A percentile compares a stretch with the other conserved stretches of the same genome.
phyloP scores from a whole-genome alignment of 2,888 invertebrate genomes.

The Geotrupes spiniger region DNA sequence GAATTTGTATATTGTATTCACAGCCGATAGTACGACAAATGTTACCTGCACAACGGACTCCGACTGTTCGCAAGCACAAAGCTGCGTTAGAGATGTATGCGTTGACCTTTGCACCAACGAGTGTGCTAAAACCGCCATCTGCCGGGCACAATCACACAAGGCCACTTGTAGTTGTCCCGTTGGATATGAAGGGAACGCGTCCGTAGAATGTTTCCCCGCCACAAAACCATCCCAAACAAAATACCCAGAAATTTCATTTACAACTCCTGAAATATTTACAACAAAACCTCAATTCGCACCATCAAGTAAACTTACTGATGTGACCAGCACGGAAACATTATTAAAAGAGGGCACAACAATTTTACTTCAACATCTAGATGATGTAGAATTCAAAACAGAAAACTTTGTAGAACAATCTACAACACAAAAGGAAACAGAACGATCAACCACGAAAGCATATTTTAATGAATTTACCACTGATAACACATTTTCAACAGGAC shows the following conservation, averaged over 20 bases:
- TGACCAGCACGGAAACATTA: conserved; percentile 8
- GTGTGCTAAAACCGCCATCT: conserved; percentile 52
- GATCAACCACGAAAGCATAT: too few species aligned
- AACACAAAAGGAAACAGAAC: too few species aligned
- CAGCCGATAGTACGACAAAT: conserved; percentile 50
- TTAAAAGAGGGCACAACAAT: not conserved
- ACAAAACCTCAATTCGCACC: too few species aligned
- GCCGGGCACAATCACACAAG: conserved; percentile 53
- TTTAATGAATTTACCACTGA: too few species aligned
- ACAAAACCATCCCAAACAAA: conserved; percentile 11
- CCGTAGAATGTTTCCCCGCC: conserved; percentile 48
- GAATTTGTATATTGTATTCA: conserved; percentile 44
- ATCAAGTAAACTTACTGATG: conserved; percentile 10
- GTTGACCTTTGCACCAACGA: conserved; percentile 54
- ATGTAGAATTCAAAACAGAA: too few species aligned
- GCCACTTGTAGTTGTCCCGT: conserved; percentile 50
- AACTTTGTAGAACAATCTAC: too few species aligned
- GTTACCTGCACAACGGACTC: conserved; percentile 52
- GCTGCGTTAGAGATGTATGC: conserved; percentile 55
- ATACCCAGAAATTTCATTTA: conserved; percentile 10
- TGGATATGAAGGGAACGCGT: conserved; percentile 56
- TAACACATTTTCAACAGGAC: too few species aligned
- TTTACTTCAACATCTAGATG: not conserved
- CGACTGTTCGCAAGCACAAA: conserved; percentile 54
- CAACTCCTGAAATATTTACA: conserved; percentile 12